Percentiles rank a stretch among this genome's conserved stretches.
These are phyloP conservation scores for Hippocampus abdominalis DNA, from an alignment of 2,113 vertebrate species.

Conservation along the genomic window DNA sequence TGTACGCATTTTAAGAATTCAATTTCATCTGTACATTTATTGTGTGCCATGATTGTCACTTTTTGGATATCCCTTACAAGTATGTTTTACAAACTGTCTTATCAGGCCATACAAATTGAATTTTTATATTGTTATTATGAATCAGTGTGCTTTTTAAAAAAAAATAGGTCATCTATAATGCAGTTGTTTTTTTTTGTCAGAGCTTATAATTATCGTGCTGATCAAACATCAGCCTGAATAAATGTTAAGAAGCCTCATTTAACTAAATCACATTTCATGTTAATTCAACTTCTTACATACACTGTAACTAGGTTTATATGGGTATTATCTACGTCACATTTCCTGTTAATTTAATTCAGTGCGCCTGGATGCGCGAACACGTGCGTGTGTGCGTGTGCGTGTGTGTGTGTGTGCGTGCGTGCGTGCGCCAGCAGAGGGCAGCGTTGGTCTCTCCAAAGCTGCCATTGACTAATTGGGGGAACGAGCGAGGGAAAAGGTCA, in stretches of 20 bases:
- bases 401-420: background rate
- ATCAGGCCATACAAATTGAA: background rate
- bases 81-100: background rate
- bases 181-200: background rate
- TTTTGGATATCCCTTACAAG: background rate
- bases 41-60: background rate
- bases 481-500: constrained; percentile 37
- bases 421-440: constrained; percentile 16
- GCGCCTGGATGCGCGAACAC: background rate
- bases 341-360: background rate
- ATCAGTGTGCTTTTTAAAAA: background rate
- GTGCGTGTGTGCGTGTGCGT: background rate
- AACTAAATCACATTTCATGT: background rate
- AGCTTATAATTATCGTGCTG: background rate
- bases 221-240: background rate
- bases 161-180: background rate
- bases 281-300: background rate
- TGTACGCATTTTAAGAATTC: background rate
- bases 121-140: background rate
- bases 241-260: background rate
- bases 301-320: background rate
- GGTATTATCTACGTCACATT: background rate
- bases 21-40: background rate
- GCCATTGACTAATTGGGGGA: background rate
- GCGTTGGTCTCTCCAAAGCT: constrained; percentile 5